Evolutionary conservation across 2,797 vertebrate species (phyloP), one percentile per base, ranked within the genome.

Genomic region (Leptatherina wallacei): DNA sequence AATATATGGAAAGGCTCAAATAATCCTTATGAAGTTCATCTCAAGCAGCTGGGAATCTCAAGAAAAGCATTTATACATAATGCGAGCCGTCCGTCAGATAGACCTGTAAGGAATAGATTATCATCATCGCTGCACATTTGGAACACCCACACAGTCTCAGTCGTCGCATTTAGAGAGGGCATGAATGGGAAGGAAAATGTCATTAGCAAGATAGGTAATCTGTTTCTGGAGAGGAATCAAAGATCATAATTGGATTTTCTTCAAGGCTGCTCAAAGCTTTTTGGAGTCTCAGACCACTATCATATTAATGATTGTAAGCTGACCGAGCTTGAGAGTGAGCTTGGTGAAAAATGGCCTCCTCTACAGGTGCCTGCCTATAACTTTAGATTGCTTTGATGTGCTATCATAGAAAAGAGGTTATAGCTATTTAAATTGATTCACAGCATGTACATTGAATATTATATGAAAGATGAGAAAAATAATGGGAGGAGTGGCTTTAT

Each of bases 211-310:
- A 91, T 90, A 87, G 88, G 89, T 91, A 90, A 92, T 93, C 87
- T 88, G 91, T 92, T 92, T 89, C 88, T 91, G 84, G 83, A 87
- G 83, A 83, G 85, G 87, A 92, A 89, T 91, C 90, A 90, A 82
- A 88, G 86, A 93, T 90, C 81, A 87, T 92, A 91, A 94, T 93
- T 92, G 87, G 90, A 92, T 94, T 94, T 93, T 90, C 89, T 91
- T 89, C 86, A 77, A 89, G 78, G 84, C 87, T 69, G 81, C 87
- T 90, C 89, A 80, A 83, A 91, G 87, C 85, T 89, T 92, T 90
- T 86, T 73, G 65, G 78, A 75, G 70, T 78, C 84, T 88, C 73
- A 67, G 67, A 81, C 81, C 65, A 83, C 85, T 85, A 80, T 88
- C 79, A 85, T 81, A 87, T 89, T 89, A 91, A 89, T 86, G 86